Conservation (phyloP, 2,797 vertebrate genomes). For the Danionella dracula region DNA sequence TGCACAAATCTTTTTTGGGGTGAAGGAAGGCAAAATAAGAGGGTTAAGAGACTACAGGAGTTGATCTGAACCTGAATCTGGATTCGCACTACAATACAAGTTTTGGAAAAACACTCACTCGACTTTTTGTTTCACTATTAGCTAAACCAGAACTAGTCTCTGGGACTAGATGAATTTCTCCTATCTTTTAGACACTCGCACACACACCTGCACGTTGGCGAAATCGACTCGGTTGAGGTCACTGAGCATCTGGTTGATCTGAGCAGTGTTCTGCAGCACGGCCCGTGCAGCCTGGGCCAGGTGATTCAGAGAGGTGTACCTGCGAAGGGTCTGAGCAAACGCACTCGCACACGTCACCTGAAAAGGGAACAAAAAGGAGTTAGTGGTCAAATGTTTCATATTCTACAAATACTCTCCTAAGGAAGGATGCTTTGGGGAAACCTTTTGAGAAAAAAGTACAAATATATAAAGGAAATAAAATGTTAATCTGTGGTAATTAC, state of each 20-base stretch:
- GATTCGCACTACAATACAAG: too few species aligned
- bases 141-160: too few species aligned
- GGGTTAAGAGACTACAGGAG: too few species aligned
- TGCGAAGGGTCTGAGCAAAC: slow-evolving; percentile 89
- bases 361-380: not conserved
- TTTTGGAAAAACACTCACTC: too few species aligned
- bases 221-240: slow-evolving; percentile 95
- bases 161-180: not conserved
- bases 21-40: too few species aligned
- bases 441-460: too few species aligned
- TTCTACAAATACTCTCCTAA: not conserved
- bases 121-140: too few species aligned
- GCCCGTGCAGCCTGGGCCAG: slow-evolving; percentile 89
- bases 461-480: too few species aligned
- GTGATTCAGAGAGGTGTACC: slow-evolving; percentile 92
- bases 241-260: slow-evolving; percentile 95
- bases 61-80: too few species aligned
- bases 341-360: slow-evolving; percentile 88
- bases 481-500: too few species aligned
- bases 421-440: too few species aligned
- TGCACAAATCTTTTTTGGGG: too few species aligned
- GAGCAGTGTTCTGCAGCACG: slow-evolving; percentile 90
- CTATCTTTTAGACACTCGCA: not conserved
- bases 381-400: not conserved
- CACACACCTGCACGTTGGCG: slow-evolving; percentile 85